Conservation (phyloP, 64 coral and sea anemone species). For the Actinia equina region DNA sequence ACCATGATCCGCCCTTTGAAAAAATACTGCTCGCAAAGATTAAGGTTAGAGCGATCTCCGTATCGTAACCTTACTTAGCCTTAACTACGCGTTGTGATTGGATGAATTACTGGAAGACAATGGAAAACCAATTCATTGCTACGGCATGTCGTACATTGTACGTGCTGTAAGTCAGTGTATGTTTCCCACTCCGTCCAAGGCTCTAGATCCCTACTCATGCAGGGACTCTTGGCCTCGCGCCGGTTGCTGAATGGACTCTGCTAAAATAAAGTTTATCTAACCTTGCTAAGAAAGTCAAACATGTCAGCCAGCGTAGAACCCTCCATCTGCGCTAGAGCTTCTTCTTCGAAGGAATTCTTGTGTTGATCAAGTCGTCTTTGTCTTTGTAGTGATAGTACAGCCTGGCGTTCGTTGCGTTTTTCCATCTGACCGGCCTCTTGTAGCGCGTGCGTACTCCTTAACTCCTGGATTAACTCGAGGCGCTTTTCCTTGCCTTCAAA, state of each 20-base stretch:
- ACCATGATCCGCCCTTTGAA: too few species aligned
- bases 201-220: constrained; percentile 29
- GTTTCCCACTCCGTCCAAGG: too few species aligned
- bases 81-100: too few species aligned
- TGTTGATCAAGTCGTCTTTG: constrained; percentile 89
- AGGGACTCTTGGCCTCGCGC: not conserved
- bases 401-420: constrained; percentile 91
- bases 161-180: not conserved
- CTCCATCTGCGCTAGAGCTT: constrained; percentile 79
- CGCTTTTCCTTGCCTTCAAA: constrained; percentile 98
- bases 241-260: constrained; percentile 24
- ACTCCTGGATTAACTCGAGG: constrained; percentile 88
- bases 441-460: constrained; percentile 94
- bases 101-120: not conserved
- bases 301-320: constrained; percentile 91
- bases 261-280: constrained; percentile 38
- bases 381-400: constrained; percentile 84
- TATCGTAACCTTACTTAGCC: too few species aligned
- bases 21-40: too few species aligned
- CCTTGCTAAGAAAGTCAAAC: constrained; percentile 98
- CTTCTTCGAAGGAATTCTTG: constrained; percentile 94
- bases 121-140: not conserved
- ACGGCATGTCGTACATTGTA: too few species aligned
- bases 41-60: too few species aligned
- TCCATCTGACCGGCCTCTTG: constrained; percentile 84